These are phyloP conservation scores for Anabas testudineus DNA, from an alignment of 2,797 vertebrate species.

Conservation along the genomic window DNA sequence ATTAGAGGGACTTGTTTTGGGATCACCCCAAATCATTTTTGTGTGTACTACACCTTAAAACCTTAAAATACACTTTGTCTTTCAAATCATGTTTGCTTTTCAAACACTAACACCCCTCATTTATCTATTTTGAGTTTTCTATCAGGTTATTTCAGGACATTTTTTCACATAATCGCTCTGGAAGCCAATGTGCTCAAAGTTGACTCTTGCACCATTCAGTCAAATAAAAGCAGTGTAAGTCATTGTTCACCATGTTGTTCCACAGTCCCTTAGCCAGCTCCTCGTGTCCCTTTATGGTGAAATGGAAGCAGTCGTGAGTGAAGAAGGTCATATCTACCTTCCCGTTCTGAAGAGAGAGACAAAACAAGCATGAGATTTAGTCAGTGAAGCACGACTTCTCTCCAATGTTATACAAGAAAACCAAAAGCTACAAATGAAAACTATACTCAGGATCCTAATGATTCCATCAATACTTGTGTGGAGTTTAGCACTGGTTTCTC, in stretches of 20 bases:
- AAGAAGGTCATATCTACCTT: constrained; percentile 87
- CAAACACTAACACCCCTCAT: constrained; percentile 1
- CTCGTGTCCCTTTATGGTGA: constrained; percentile 88
- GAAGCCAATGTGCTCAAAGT: background rate
- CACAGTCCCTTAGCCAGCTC: constrained; percentile 87
- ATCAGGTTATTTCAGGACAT: background rate
- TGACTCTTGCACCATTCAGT: constrained; percentile 7
- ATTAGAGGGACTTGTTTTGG: background rate
- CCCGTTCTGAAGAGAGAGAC: constrained; percentile 74
- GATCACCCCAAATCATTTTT: too few species aligned
- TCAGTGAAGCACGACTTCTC: constrained; percentile 5
- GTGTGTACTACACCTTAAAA: too few species aligned
- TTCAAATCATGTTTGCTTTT: background rate
- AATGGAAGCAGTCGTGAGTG: constrained; percentile 89
- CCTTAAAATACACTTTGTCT: too few species aligned
- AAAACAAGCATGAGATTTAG: constrained; percentile 24
- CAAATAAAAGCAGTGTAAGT: background rate
- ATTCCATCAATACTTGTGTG: constrained; percentile 18
- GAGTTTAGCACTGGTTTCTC: constrained; percentile 33
- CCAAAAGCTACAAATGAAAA: constrained; percentile 17
- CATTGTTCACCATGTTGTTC: constrained; percentile 89
- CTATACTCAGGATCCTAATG: constrained; percentile 19
- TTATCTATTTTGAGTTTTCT: background rate
- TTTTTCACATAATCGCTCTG: background rate
- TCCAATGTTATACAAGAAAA: constrained; percentile 19